phyloP scores from a whole-genome alignment of 1,140 invertebrate species.

The Doryteuthis pealeii region DNA sequence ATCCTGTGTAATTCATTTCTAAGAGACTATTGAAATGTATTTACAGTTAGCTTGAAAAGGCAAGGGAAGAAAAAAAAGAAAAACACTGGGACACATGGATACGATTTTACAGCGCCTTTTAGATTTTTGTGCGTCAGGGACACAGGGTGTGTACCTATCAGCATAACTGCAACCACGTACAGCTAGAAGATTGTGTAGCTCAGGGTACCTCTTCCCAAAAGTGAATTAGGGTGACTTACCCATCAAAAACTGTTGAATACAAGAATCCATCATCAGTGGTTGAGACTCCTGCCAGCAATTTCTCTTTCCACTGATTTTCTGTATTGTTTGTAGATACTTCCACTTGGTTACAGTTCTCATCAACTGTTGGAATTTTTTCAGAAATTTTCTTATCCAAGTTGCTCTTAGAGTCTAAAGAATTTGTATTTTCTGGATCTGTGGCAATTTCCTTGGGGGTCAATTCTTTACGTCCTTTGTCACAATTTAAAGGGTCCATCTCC shows the following conservation, averaged over 20 bases:
- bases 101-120: too few relatives aligned
- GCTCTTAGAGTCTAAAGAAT: background rate
- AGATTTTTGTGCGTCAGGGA: too few relatives aligned
- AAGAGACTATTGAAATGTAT: too few relatives aligned
- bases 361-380: background rate
- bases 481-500: background rate
- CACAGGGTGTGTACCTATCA: too few relatives aligned
- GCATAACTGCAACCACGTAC: too few relatives aligned
- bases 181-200: too few relatives aligned
- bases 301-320: conserved; percentile 10
- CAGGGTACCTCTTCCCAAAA: too few relatives aligned
- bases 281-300: conserved; percentile 19
- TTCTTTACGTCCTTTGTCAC: background rate
- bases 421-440: background rate
- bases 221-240: too few relatives aligned
- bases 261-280: conserved; percentile 54
- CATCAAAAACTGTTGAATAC: conserved; percentile 58
- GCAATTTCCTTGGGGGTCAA: background rate
- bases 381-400: background rate
- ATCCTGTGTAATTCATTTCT: too few relatives aligned
- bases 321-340: background rate
- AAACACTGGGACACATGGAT: too few relatives aligned
- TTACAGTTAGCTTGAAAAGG: too few relatives aligned
- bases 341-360: background rate
- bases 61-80: too few relatives aligned